Percentiles rank a stretch among this genome's conserved stretches.
These are phyloP conservation scores for Drepanosiphum platanoidis DNA, from an alignment of 2,888 invertebrate genomes.

Conservation along the genomic window DNA sequence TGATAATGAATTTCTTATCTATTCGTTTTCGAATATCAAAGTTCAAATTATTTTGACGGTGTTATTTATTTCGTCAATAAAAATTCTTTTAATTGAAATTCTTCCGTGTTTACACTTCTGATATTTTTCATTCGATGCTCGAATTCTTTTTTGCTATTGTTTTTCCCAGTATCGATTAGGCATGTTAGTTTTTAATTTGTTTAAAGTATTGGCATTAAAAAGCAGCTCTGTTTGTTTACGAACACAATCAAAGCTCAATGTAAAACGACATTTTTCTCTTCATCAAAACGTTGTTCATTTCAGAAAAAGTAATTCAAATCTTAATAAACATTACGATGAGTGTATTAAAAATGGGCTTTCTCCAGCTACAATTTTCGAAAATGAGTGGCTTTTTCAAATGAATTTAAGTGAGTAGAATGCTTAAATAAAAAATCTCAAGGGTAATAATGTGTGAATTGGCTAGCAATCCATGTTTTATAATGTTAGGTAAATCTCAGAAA, in stretches of 20 bases:
- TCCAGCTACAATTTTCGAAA: neutral
- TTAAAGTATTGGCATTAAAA: neutral
- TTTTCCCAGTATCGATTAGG: neutral
- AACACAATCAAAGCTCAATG: neutral
- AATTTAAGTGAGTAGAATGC: constrained; percentile 8
- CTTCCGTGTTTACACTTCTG: too few relatives aligned
- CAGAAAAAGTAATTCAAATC: neutral
- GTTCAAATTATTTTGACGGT: too few relatives aligned
- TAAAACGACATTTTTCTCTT: neutral
- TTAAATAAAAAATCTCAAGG: neutral
- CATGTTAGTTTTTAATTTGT: neutral
- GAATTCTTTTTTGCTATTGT: too few relatives aligned
- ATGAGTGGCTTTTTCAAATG: constrained; percentile 33
- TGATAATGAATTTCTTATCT: too few relatives aligned
- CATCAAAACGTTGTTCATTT: neutral
- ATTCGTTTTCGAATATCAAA: too few relatives aligned
- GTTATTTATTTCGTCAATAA: too few relatives aligned
- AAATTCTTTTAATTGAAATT: too few relatives aligned
- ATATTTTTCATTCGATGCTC: too few relatives aligned
- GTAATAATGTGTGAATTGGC: neutral
- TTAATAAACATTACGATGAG: neutral
- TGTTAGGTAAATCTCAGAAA: neutral
- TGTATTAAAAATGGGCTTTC: constrained; percentile 36
- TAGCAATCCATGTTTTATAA: neutral
- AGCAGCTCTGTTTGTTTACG: neutral